Percentiles rank a stretch among this genome's conserved stretches.
These are phyloP conservation scores for Siphamia tubifer DNA, from an alignment of 2,113 vertebrate genomes.

Conservation along the genomic window DNA sequence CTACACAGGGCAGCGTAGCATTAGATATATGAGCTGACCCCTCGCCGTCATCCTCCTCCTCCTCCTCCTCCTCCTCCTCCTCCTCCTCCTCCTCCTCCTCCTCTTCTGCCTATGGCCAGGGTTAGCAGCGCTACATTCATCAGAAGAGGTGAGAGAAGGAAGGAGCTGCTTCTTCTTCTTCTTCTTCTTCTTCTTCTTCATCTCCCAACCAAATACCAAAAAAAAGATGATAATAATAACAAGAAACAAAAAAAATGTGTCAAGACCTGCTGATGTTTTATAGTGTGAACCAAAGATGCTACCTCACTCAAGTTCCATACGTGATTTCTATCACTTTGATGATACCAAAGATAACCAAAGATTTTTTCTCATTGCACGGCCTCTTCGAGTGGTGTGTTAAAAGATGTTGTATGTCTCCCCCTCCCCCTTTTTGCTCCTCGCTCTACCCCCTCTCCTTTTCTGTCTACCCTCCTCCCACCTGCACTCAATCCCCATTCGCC, in stretches of 20 bases:
- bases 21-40: constrained; percentile 68
- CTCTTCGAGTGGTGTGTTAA: constrained; percentile 84
- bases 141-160: constrained; percentile 86
- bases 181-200: constrained; percentile 69
- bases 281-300: constrained; percentile 99
- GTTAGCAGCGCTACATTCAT: constrained; percentile 88
- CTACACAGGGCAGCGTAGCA: constrained; percentile 75
- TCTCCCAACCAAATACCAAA: constrained; percentile 68
- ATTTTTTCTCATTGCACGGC: constrained; percentile 92
- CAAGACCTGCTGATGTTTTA: constrained; percentile 95
- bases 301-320: constrained; percentile 99
- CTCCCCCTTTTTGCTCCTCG: constrained; percentile 10
- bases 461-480: constrained; percentile 78
- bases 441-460: constrained; percentile 46
- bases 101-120: constrained; percentile 87
- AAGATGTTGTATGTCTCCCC: constrained; percentile 80
- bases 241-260: constrained; percentile 79
- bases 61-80: constrained; percentile 84
- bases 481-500: constrained; percentile 64
- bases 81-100: constrained; percentile 84
- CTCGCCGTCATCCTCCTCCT: constrained; percentile 86
- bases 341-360: constrained; percentile 99
- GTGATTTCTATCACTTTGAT: constrained; percentile 99
- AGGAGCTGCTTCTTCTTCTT: constrained; percentile 83
- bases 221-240: too few species aligned